Conservation (phyloP, 2,113 vertebrate genomes). For the Sinocyclocheilus maitianheensis region DNA sequence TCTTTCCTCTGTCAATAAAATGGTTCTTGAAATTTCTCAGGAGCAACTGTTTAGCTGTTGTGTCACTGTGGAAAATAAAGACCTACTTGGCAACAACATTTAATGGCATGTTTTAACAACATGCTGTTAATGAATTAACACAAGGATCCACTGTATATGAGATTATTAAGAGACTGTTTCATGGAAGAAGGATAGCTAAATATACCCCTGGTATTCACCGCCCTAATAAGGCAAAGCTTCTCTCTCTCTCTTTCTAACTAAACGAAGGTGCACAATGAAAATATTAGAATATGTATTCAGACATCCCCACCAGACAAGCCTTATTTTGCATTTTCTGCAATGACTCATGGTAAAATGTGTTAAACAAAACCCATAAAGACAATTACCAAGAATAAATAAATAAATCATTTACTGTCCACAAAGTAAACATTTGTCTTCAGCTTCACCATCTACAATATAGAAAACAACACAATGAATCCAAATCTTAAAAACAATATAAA, state of each 20-base stretch:
- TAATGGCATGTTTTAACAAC: neutral
- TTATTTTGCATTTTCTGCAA: neutral
- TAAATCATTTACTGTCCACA: neutral
- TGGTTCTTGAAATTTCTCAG: neutral
- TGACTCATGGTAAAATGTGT: neutral
- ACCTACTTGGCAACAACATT: neutral
- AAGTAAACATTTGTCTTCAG: no score
- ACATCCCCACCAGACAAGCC: neutral
- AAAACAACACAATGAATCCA: neutral
- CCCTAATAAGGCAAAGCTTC: constrained; percentile 55
- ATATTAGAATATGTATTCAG: neutral
- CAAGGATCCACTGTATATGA: constrained; percentile 13
- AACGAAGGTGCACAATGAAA: neutral
- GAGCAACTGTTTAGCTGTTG: neutral
- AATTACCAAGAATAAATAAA: neutral
- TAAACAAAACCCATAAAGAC: neutral
- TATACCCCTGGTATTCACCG: constrained; percentile 36
- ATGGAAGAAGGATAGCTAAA: constrained; percentile 40
- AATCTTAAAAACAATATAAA: neutral
- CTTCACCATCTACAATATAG: no score
- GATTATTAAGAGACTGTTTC: constrained; percentile 42
- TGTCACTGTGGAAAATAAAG: neutral
- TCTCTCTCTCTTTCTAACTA: constrained; percentile 41
- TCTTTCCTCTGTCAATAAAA: neutral
- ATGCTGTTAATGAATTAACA: constrained; percentile 6